Conservation (phyloP, 2,113 vertebrate species). For the Trichomycterus rosablanca region DNA sequence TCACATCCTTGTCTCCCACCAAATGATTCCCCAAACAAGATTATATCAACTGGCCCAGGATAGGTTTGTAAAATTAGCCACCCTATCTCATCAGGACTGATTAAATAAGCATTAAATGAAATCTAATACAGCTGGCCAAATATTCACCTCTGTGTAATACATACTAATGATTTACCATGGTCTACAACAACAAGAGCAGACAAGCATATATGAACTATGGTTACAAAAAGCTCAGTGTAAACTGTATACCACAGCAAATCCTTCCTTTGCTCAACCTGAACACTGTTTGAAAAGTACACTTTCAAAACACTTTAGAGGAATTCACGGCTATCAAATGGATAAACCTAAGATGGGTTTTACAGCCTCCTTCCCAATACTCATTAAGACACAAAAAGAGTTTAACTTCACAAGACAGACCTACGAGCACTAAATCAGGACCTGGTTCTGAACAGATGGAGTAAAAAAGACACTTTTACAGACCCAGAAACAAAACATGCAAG, state of each 20-base stretch:
- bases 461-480: slow-evolving; percentile 3
- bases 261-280: not conserved
- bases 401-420: slow-evolving; percentile 1
- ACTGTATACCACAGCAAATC: not conserved
- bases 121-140: not conserved
- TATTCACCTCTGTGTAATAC: not conserved
- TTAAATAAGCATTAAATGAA: slow-evolving; percentile 11
- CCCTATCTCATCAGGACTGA: slow-evolving; percentile 5
- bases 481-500: slow-evolving; percentile 8
- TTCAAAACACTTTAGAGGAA: not conserved
- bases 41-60: not conserved
- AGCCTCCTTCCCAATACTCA: not conserved
- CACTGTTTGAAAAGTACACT: not conserved
- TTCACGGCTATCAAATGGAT: not conserved
- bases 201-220: not conserved
- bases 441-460: slow-evolving; percentile 12
- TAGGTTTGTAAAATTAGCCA: slow-evolving; percentile 19
- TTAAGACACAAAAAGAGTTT: not conserved
- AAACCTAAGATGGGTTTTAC: not conserved
- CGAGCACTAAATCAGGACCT: slow-evolving; percentile 5
- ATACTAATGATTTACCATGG: not conserved
- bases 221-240: not conserved
- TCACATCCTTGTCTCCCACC: not conserved
- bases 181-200: not conserved
- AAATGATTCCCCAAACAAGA: slow-evolving; percentile 8